These are phyloP conservation scores for Hyperoplus lanceolatus DNA, from an alignment of 2,797 vertebrate genomes.

Conservation along the genomic window DNA sequence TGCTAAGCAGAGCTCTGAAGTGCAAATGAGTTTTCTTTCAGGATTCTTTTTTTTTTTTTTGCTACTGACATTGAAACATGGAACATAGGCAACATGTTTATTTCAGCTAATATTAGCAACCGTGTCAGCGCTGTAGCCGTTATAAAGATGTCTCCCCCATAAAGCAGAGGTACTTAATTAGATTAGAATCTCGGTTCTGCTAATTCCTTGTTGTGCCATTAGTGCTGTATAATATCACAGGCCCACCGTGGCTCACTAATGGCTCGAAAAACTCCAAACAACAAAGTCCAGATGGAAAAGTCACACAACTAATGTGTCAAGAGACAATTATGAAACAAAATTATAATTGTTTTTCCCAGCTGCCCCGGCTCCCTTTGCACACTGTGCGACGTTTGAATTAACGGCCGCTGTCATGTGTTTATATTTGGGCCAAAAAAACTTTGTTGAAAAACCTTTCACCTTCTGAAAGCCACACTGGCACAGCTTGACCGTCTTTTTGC, in stretches of 20 bases:
- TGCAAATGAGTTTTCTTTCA: conserved; percentile 85
- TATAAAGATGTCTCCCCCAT: conserved; percentile 34
- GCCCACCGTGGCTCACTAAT: conserved; percentile 61
- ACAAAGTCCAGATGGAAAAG: conserved; percentile 60
- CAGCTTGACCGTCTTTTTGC: conserved; percentile 79
- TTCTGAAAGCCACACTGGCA: conserved; percentile 76
- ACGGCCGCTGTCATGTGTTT: conserved; percentile 64
- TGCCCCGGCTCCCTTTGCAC: conserved; percentile 35
- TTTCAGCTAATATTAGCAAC: conserved; percentile 74
- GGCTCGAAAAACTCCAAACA: conserved; percentile 60
- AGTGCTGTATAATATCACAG: conserved; percentile 46
- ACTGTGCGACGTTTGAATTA: conserved; percentile 78
- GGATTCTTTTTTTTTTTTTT: conserved; percentile 68
- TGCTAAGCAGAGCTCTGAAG: conserved; percentile 82
- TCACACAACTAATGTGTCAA: conserved; percentile 54
- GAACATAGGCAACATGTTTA: conserved; percentile 68
- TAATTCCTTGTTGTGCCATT: conserved; percentile 64
- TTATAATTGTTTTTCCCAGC: conserved; percentile 45
- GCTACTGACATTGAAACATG: conserved; percentile 58
- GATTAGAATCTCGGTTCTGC: conserved; percentile 52
- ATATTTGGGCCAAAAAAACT: conserved; percentile 70
- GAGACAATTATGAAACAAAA: conserved; percentile 59
- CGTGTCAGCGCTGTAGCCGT: conserved; percentile 33
- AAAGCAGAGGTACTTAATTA: conserved; percentile 62
- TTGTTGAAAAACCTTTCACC: conserved; percentile 76